These are phyloP conservation scores for Atopsyche davidsoni DNA, from an alignment of 1,140 invertebrate genomes.

Conservation along the genomic window DNA sequence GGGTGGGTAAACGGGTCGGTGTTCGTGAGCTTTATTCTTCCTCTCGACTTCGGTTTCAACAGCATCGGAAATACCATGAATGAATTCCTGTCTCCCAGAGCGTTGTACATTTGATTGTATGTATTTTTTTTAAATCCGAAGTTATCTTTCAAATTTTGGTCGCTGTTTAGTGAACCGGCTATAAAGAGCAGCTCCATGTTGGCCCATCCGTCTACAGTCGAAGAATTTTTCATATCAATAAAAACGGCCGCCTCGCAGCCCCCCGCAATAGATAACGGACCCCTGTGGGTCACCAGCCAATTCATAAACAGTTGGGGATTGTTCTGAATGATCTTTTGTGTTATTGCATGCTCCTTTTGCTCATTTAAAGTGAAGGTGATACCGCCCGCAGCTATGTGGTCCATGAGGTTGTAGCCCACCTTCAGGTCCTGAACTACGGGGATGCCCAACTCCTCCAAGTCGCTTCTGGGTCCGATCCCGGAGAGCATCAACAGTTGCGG, in stretches of 20 bases:
- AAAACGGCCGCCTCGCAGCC: slow-evolving; percentile 75
- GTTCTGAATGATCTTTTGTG: background rate
- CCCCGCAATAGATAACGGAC: slow-evolving; percentile 69
- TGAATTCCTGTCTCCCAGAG: slow-evolving; percentile 47
- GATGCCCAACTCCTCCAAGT: slow-evolving; percentile 57
- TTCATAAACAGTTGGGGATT: slow-evolving; percentile 39
- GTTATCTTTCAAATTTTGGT: slow-evolving; percentile 45
- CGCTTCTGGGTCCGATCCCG: slow-evolving; percentile 66
- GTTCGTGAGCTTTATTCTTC: slow-evolving; percentile 59
- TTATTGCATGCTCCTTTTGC: slow-evolving; percentile 34
- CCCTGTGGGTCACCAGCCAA: slow-evolving; percentile 42
- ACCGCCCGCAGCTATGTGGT: slow-evolving; percentile 68
- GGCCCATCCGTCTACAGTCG: slow-evolving; percentile 57
- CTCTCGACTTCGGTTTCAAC: slow-evolving; percentile 66
- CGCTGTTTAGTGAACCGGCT: slow-evolving; percentile 47
- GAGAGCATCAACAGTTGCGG: slow-evolving; percentile 76
- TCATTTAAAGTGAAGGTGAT: slow-evolving; percentile 58
- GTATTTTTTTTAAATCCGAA: slow-evolving; percentile 54
- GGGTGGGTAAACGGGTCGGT: slow-evolving; percentile 70
- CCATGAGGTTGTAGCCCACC: slow-evolving; percentile 72
- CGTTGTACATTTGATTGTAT: slow-evolving; percentile 46
- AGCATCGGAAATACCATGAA: slow-evolving; percentile 65
- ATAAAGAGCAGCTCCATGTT: slow-evolving; percentile 69
- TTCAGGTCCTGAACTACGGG: slow-evolving; percentile 61
- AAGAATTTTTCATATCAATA: slow-evolving; percentile 60